Evolutionary conservation across 2,113 vertebrate genomes (phyloP), one percentile per base, ranked within the genome.

Genomic region (Oxyruncus cristatus): DNA sequence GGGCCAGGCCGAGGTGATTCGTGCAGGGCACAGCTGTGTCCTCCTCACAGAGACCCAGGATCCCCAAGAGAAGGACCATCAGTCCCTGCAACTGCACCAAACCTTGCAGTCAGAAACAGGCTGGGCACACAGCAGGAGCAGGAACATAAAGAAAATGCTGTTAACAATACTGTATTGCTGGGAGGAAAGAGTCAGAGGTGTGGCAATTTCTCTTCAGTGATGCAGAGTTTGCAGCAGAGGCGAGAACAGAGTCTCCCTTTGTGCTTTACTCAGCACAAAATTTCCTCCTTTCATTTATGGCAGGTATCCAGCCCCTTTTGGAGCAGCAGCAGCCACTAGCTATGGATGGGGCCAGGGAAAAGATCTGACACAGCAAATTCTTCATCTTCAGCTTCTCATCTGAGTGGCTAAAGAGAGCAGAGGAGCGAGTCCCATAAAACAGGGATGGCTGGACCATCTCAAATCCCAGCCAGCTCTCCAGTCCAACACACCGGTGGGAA

Each of bases 191-290:
- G 72, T 18, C 71, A 79, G 68, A 92, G 47, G 46, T 24, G 70
- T 32, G 65, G 82, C 72, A 47, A 94, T 75, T 92, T 90, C 82
- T 79, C 71, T 61, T 91, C 73, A 13, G 65, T 6, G 70, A 68
- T 14, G 84, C 91, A 77, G 61, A 22, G 47, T 41, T 84, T 95
- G 91, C 89, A 71, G 96, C 80, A 92, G 35, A 84, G 76, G 79
- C 1, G 3, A 91, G 88, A 93, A 86, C 14, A 13, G 76, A 77
- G 49, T 39, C 76, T 89, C 39, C 47, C 52, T 87, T 93, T 95
- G n/a, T 56, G 86, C 93, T 95, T 94, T 85, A 93, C 46, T 94
- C 94, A 93, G 88, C 92, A 92, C 55, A 85, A 93, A 96, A 95
- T 65, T 19, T 63, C 86, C 39, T 88, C 46, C 50, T 85, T 88